Conservation (phyloP, 23 tunicate genomes). For the Corella eumyota region DNA sequence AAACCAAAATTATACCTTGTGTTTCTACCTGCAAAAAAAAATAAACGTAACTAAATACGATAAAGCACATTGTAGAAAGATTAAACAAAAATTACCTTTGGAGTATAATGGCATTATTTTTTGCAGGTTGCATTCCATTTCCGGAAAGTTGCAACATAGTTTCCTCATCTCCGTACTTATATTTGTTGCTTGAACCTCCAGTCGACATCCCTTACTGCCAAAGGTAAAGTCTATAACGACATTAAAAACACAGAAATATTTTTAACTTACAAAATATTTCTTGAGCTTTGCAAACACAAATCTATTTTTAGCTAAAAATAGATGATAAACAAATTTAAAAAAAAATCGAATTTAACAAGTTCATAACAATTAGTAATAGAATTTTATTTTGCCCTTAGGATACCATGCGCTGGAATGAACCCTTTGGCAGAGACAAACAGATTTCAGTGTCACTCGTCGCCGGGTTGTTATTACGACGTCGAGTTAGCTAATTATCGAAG, state of each 20-base stretch:
- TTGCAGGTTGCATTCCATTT: too few relatives aligned
- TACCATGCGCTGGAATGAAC: slow-evolving; percentile 40
- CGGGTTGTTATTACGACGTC: slow-evolving; percentile 72
- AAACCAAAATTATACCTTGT: too few relatives aligned
- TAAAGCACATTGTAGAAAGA: too few relatives aligned
- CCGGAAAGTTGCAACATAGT: slow-evolving; percentile 1
- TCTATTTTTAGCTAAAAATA: too few relatives aligned
- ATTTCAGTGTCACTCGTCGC: slow-evolving; percentile 25
- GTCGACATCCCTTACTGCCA: slow-evolving; percentile 9
- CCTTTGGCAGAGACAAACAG: slow-evolving; percentile 19
- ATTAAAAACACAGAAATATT: too few relatives aligned
- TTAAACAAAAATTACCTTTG: too few relatives aligned
- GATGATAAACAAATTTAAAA: too few relatives aligned
- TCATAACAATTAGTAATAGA: too few relatives aligned
- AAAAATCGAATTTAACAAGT: too few relatives aligned
- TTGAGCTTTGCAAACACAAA: neutral
- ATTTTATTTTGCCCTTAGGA: slow-evolving; percentile 10
- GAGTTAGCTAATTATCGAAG: slow-evolving; percentile 32
- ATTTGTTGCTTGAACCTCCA: slow-evolving; percentile 12
- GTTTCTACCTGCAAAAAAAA: too few relatives aligned
- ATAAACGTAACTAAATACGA: too few relatives aligned
- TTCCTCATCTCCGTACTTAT: neutral
- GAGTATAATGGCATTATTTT: too few relatives aligned
- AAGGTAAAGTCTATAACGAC: neutral
- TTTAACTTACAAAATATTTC: neutral